Evolutionary conservation across 2,888 invertebrate species (phyloP).

Genomic region (Zygogramma bicolorata): DNA sequence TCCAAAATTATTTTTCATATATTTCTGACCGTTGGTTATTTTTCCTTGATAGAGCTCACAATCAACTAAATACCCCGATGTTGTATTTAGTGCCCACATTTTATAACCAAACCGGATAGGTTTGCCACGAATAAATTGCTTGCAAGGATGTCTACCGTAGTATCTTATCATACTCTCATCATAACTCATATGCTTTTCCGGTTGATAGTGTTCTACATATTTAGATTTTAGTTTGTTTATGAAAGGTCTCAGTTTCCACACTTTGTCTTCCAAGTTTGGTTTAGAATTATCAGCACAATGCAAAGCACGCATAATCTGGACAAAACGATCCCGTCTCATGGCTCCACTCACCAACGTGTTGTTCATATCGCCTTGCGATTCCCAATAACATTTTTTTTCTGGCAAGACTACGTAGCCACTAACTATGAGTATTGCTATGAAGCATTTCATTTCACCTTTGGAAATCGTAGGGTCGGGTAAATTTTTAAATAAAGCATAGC

Average conservation of each 20-base stretch:
- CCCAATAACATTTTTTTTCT: constrained; percentile 30
- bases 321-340: constrained; percentile 21
- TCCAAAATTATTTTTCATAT: constrained; percentile 30
- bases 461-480: constrained; percentile 35
- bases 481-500: constrained; percentile 43
- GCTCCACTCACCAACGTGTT: constrained; percentile 22
- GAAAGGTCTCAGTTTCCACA: constrained; percentile 21
- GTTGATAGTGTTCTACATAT: not conserved
- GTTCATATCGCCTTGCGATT: constrained; percentile 31
- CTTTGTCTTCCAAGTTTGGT: constrained; percentile 15
- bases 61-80: not conserved
- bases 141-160: not conserved
- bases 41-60: too few species aligned
- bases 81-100: not conserved
- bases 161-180: not conserved
- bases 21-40: too few species aligned
- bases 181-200: not conserved
- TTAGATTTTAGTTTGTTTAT: not conserved
- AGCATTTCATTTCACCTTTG: constrained; percentile 34
- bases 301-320: not conserved
- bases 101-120: not conserved
- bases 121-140: not conserved
- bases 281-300: constrained; percentile 5
- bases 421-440: constrained; percentile 42
- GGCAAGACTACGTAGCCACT: constrained; percentile 43